Evolutionary conservation across 2,113 vertebrate genomes (phyloP), one percentile per base, ranked within the genome.

Genomic region (Rhipidura dahli): DNA sequence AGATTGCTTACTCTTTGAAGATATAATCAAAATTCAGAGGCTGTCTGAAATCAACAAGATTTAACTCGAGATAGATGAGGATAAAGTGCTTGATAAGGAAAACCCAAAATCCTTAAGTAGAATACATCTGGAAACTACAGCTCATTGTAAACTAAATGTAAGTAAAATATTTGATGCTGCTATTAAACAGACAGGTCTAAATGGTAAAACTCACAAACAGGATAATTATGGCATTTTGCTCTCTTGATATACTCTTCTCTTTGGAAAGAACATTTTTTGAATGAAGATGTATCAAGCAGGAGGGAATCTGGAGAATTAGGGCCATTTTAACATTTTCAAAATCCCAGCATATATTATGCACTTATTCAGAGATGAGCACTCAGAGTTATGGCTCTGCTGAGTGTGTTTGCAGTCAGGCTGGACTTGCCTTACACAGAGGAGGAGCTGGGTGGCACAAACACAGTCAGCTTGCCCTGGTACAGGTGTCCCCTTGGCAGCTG

Each of bases 401-500:
- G 14, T 7, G 7, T 8, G 5, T 23, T 19, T 77, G 13, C 63
- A 45, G 57, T 15, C 27, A 12, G 51, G 33, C 13, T 66, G 49
- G 47, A 3, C 23, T 15, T 45, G 17, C 28, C 59, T 20, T 15
- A 6, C 40, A 10, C 11, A 50, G 53, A 26, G 53, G 63, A 33
- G 5, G 2, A 57, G 20, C 39, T 24, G 26, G 13, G 2, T 15
- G 59, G 27, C 49, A 47, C 35, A 9, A 45, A 15, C 0, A 0
- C 40, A 15, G 10, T 12, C 5, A 1, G 4, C 22, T 59, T 69
- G 30, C 20, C 33, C 35, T 60, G 2, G 0, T 24, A 5, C 4
- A 6, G 8, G 19, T 21, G n/a, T 70, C 45, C 37, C 56, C 78
- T 35, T 47, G 51, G 39, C 73, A 56, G 15, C 31, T 49, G 56